Evolutionary conservation across 2,888 invertebrate genomes (phyloP).

Genomic region (Oligia latruncula): DNA sequence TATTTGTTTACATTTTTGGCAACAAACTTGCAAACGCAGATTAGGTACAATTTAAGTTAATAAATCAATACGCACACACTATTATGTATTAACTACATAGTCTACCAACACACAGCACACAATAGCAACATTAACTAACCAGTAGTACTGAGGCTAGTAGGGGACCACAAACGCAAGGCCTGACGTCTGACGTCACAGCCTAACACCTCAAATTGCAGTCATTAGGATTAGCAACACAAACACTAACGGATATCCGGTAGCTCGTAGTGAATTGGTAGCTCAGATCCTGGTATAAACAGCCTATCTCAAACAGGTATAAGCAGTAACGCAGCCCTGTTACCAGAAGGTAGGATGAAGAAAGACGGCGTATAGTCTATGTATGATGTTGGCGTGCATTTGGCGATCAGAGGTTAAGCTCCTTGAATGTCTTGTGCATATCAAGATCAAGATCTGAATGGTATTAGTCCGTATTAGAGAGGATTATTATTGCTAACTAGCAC

Average conservation of each 20-base stretch:
- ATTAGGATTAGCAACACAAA: slow-evolving; percentile 60
- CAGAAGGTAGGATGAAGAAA: slow-evolving; percentile 1
- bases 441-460: not conserved
- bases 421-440: not conserved
- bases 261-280: slow-evolving; percentile 55
- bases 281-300: slow-evolving; percentile 26
- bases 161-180: slow-evolving; percentile 42
- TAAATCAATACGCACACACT: fast-evolving
- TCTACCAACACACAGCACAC: not conserved
- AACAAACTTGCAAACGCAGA: too few species aligned
- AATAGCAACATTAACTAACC: slow-evolving; percentile 44
- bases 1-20: too few species aligned
- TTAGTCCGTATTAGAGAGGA: not conserved
- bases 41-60: not conserved
- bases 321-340: not conserved
- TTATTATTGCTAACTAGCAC: not conserved
- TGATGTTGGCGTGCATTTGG: not conserved
- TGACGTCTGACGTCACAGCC: slow-evolving; percentile 34
- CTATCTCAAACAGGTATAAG: slow-evolving; percentile 2
- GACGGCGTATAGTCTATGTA: not conserved
- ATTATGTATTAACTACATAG: not conserved
- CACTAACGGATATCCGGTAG: slow-evolving; percentile 48
- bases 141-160: slow-evolving; percentile 23
- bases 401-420: slow-evolving; percentile 12
- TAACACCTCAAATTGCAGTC: slow-evolving; percentile 57